Conservation (phyloP, 1,140 invertebrate species). For the Pygmarrhopalites habei region DNA sequence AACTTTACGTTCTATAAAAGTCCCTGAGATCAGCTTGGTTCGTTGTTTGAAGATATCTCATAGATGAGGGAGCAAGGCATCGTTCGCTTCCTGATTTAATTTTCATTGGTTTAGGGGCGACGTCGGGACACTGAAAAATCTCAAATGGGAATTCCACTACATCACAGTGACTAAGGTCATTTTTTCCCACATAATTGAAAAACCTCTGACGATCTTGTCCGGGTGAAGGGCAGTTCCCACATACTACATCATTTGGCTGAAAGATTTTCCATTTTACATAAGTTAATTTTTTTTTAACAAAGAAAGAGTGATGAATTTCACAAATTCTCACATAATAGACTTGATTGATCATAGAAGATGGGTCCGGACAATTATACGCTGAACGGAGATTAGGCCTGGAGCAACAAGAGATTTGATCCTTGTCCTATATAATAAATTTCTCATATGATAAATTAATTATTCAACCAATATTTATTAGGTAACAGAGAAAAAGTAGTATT, state of each 20-base stretch:
- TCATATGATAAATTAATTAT: neutral
- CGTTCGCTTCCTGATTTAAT: neutral
- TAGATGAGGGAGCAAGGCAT: neutral
- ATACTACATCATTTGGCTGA: neutral
- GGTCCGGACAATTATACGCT: neutral
- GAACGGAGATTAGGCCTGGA: neutral
- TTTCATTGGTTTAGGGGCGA: neutral
- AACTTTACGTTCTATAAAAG: constrained; percentile 1
- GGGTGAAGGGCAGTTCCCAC: neutral
- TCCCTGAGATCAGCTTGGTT: neutral
- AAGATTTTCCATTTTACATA: neutral
- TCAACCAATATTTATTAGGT: neutral
- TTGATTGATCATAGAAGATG: neutral
- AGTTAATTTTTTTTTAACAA: neutral
- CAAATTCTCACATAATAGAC: neutral
- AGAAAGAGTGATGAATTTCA: neutral
- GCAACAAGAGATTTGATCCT: neutral
- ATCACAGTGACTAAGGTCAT: neutral
- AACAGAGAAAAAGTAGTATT: neutral
- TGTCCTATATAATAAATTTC: neutral
- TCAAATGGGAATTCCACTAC: neutral
- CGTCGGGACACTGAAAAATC: constrained; percentile 1
- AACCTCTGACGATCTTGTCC: neutral
- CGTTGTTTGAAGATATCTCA: neutral
- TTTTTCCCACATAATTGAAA: neutral